Conservation (phyloP, 1,140 invertebrate genomes). For the Doryteuthis pealeii region DNA sequence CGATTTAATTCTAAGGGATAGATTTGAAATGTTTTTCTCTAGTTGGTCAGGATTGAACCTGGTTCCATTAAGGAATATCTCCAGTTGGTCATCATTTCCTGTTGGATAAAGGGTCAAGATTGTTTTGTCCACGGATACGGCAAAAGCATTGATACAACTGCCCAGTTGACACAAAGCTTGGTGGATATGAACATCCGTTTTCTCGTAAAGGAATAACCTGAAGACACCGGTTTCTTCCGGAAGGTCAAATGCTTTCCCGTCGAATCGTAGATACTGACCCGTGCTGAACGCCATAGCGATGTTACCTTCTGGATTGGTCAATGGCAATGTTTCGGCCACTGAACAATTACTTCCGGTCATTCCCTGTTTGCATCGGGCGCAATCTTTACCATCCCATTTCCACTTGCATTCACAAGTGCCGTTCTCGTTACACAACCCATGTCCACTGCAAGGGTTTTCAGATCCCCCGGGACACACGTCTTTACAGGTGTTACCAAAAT, state of each 20-base stretch:
- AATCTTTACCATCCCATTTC: slow-evolving; percentile 35
- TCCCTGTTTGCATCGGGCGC: slow-evolving; percentile 22
- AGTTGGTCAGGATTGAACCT: neutral
- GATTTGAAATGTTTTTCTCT: neutral
- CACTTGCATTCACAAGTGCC: slow-evolving; percentile 29
- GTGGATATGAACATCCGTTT: slow-evolving; percentile 26
- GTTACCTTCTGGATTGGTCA: slow-evolving; percentile 8
- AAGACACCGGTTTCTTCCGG: slow-evolving; percentile 25
- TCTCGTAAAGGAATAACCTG: slow-evolving; percentile 12
- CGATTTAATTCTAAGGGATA: neutral
- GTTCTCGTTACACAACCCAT: slow-evolving; percentile 24
- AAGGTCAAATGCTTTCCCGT: slow-evolving; percentile 24
- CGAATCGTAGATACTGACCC: slow-evolving; percentile 27
- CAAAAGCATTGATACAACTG: slow-evolving; percentile 27
- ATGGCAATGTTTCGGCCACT: slow-evolving; percentile 15
- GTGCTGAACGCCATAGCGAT: slow-evolving; percentile 26
- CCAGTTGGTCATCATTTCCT: neutral
- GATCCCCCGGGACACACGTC: slow-evolving; percentile 31
- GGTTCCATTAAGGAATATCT: neutral
- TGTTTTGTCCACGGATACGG: slow-evolving; percentile 10
- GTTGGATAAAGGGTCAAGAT: slow-evolving; percentile 25
- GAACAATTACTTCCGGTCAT: slow-evolving; percentile 29
- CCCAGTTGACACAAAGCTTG: slow-evolving; percentile 24
- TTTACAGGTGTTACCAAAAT: slow-evolving; percentile 26
- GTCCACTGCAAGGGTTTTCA: slow-evolving; percentile 25